These are phyloP conservation scores for Enteromius unitaeniatus DNA, from an alignment of 2,797 vertebrate genomes.

Conservation along the genomic window DNA sequence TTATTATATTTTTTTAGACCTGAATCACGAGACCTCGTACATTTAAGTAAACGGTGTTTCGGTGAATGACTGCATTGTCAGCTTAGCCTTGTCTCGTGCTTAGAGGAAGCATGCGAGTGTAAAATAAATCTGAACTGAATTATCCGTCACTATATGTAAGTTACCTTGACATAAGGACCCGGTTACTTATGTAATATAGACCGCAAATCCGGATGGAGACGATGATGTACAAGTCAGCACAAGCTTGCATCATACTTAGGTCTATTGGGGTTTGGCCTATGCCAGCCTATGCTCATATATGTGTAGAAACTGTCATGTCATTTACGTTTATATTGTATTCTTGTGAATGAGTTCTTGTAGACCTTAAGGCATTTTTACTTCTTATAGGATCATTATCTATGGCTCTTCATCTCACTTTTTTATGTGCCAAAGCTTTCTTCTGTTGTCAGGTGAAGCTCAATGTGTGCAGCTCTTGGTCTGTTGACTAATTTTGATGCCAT, in stretches of 20 bases:
- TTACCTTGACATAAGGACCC: not conserved
- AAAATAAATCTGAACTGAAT: not conserved
- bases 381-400: constrained; percentile 50
- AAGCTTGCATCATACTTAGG: constrained; percentile 6
- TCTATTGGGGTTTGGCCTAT: constrained; percentile 24
- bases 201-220: not conserved
- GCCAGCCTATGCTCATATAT: not conserved
- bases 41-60: not conserved
- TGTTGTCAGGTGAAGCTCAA: constrained; percentile 52
- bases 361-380: not conserved
- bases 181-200: not conserved
- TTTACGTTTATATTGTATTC: not conserved
- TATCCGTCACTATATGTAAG: not conserved
- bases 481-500: constrained; percentile 14
- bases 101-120: not conserved
- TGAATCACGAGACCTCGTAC: too few relatives aligned
- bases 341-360: not conserved
- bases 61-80: constrained; percentile 4
- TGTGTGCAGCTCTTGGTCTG: constrained; percentile 35
- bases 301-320: not conserved
- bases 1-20: not conserved
- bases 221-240: not conserved
- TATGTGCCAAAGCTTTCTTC: constrained; percentile 59
- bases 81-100: constrained; percentile 22
- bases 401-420: constrained; percentile 61